phyloP scores from a whole-genome alignment of 2,888 invertebrate genomes.

The Rhorus exstirpatorius region DNA sequence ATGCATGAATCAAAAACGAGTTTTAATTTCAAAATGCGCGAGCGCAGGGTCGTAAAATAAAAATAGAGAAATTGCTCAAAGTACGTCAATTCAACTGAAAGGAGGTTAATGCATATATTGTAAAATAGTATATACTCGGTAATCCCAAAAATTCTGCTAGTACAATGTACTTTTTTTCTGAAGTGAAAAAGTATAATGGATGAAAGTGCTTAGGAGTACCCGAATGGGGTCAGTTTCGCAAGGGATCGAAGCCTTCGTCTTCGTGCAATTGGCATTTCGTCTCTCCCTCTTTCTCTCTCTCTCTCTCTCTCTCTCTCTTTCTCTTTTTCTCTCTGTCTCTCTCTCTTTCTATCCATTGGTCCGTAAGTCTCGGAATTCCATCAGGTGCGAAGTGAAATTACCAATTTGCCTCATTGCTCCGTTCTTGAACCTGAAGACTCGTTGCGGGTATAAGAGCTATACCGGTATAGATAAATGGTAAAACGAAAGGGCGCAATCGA shows the following conservation, averaged over 20 bases:
- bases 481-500: neutral
- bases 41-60: too few species aligned
- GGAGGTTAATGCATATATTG: too few species aligned
- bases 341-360: slow-evolving; percentile 34
- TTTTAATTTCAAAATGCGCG: too few species aligned
- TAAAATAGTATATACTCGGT: too few species aligned
- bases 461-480: neutral
- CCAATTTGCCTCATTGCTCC: slow-evolving; percentile 59
- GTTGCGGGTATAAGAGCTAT: neutral
- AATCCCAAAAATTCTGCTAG: neutral
- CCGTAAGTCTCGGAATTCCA: slow-evolving; percentile 49
- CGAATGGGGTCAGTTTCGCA: neutral
- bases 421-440: slow-evolving; percentile 41
- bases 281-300: slow-evolving; percentile 32
- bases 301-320: slow-evolving; percentile 24
- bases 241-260: slow-evolving; percentile 13
- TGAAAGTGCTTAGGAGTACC: neutral
- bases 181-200: neutral
- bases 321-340: slow-evolving; percentile 33
- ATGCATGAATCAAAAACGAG: too few species aligned
- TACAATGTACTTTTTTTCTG: neutral
- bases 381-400: slow-evolving; percentile 62
- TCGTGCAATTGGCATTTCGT: slow-evolving; percentile 38
- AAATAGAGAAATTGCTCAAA: too few species aligned
- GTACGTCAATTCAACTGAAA: too few species aligned